Conservation (phyloP, 2,888 invertebrate genomes). For the Euplexia lucipara region DNA sequence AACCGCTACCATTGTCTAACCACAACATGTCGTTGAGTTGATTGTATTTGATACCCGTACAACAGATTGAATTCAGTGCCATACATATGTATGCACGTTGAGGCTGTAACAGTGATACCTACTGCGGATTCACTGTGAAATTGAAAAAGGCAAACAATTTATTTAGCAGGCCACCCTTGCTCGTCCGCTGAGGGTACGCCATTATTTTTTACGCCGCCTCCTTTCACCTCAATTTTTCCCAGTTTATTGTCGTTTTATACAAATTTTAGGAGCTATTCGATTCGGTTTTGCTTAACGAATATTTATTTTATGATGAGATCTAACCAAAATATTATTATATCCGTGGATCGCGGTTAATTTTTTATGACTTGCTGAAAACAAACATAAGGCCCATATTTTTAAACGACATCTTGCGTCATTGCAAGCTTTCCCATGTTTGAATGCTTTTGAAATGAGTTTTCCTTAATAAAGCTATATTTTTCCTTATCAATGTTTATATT, state of each 20-base stretch:
- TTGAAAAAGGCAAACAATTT: slow-evolving; percentile 88
- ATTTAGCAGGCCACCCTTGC: slow-evolving; percentile 81
- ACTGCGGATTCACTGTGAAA: slow-evolving; percentile 72
- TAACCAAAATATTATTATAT: slow-evolving; percentile 55
- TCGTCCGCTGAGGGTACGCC: slow-evolving; percentile 77
- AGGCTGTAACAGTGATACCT: slow-evolving; percentile 56
- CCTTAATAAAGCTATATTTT: slow-evolving; percentile 21
- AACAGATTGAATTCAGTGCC: slow-evolving; percentile 54
- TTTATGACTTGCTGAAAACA: slow-evolving; percentile 44
- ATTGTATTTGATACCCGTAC: slow-evolving; percentile 55
- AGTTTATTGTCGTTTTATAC: slow-evolving; percentile 86
- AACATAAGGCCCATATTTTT: slow-evolving; percentile 29
- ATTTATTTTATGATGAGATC: slow-evolving; percentile 68
- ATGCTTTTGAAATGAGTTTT: slow-evolving; percentile 30
- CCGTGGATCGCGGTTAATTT: slow-evolving; percentile 34
- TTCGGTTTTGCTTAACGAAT: slow-evolving; percentile 71
- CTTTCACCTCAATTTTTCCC: slow-evolving; percentile 84
- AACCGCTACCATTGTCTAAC: slow-evolving; percentile 32
- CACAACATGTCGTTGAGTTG: slow-evolving; percentile 48
- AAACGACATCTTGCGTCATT: slow-evolving; percentile 26
- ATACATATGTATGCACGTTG: slow-evolving; percentile 54
- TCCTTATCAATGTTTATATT: slow-evolving; percentile 8
- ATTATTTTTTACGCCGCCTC: slow-evolving; percentile 87
- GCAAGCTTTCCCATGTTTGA: slow-evolving; percentile 19
- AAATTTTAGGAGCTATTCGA: slow-evolving; percentile 80